phyloP scores from a whole-genome alignment of 2,113 vertebrate genomes.

The Chamaetylas fuelleborni region DNA sequence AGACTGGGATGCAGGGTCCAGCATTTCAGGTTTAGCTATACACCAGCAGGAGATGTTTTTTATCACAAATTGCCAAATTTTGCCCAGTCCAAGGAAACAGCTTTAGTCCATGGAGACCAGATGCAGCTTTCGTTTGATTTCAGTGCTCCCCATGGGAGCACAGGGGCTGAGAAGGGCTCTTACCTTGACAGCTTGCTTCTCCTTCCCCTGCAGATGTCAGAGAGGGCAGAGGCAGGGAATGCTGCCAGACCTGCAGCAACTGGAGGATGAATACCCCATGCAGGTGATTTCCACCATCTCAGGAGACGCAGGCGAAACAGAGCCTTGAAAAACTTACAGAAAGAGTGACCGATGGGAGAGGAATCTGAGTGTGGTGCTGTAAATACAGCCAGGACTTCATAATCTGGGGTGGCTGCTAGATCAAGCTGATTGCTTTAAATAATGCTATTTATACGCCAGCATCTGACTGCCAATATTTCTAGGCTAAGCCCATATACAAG shows the following conservation, averaged over 20 bases:
- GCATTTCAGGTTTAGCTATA: neutral
- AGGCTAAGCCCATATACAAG: neutral
- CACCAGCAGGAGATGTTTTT: neutral
- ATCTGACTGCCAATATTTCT: neutral
- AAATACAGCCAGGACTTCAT: neutral
- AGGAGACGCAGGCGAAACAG: rapidly evolving
- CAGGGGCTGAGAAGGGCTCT: rapidly evolving
- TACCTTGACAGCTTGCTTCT: neutral
- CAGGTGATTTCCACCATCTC: rapidly evolving
- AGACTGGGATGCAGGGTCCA: neutral
- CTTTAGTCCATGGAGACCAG: neutral
- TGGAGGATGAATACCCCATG: neutral
- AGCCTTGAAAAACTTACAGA: neutral
- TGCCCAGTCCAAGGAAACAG: neutral
- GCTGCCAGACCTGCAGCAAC: neutral
- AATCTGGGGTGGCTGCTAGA: neutral
- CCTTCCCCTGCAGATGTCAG: neutral
- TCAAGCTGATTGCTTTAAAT: neutral
- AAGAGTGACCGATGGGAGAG: rapidly evolving
- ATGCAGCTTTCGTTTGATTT: neutral
- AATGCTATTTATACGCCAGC: neutral
- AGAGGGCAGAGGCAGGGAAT: neutral
- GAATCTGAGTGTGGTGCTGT: neutral
- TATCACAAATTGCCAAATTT: neutral
- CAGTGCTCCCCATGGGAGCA: neutral